Percentiles rank a stretch among this genome's conserved stretches.
Evolutionary conservation across 1,140 invertebrate species (phyloP).

Genomic region (Colletes gigas): DNA sequence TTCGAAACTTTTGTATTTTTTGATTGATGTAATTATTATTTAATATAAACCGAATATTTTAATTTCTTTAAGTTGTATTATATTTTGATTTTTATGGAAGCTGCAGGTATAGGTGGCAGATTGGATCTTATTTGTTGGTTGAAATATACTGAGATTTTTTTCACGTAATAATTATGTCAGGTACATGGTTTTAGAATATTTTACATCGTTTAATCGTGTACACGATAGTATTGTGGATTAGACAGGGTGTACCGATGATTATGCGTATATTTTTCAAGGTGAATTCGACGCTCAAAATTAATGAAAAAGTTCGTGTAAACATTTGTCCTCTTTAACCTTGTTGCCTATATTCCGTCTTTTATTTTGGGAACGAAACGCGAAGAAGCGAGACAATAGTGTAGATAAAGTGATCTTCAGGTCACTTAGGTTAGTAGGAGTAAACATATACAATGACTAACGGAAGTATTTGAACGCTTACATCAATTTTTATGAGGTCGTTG

Average conservation of each 20-base stretch:
- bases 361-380: too few relatives aligned
- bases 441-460: too few relatives aligned
- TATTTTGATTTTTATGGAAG: conserved; percentile 21
- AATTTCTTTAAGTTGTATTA: conserved; percentile 4
- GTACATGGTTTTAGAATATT: neutral
- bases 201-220: neutral
- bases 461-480: too few relatives aligned
- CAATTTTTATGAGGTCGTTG: too few relatives aligned
- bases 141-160: neutral
- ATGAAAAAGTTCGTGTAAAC: too few relatives aligned
- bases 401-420: too few relatives aligned
- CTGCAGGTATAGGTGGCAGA: neutral
- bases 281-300: too few relatives aligned
- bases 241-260: neutral
- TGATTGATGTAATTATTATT: neutral
- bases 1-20: neutral
- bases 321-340: too few relatives aligned
- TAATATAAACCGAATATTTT: conserved; percentile 9
- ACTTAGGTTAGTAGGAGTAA: too few relatives aligned
- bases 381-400: too few relatives aligned
- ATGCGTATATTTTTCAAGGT: too few relatives aligned
- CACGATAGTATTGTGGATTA: neutral
- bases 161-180: neutral
- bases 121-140: conserved; percentile 16
- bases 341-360: too few relatives aligned